These are phyloP conservation scores for Acanthurus lineatus DNA, from an alignment of 2,797 vertebrate genomes.

Conservation along the genomic window DNA sequence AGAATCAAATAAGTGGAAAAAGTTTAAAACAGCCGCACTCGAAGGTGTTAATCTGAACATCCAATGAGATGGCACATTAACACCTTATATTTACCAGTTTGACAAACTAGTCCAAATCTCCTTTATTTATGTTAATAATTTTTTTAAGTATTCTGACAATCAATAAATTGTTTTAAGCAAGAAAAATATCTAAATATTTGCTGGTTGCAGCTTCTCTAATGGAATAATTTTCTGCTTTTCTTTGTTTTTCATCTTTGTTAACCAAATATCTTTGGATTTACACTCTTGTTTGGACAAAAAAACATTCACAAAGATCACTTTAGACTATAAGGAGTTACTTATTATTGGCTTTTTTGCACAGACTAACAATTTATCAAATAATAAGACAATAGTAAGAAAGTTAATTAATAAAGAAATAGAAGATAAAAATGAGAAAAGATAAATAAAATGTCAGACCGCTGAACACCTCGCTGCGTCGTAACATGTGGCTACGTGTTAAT, in stretches of 20 bases:
- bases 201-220: neutral
- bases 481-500: conserved; percentile 83
- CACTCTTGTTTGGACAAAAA: neutral
- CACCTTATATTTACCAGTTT: conserved; percentile 5
- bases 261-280: neutral
- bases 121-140: neutral
- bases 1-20: conserved; percentile 16
- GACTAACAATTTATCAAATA: neutral
- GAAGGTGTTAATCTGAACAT: conserved; percentile 48
- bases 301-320: neutral
- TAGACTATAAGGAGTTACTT: neutral
- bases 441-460: conserved; percentile 15
- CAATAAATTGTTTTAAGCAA: neutral
- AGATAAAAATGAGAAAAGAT: neutral
- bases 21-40: conserved; percentile 18
- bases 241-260: neutral
- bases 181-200: neutral
- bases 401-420: neutral
- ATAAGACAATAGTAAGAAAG: neutral
- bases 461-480: conserved; percentile 79
- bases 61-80: conserved; percentile 43
- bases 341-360: neutral
- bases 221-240: neutral
- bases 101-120: neutral
- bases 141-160: neutral